Evolutionary conservation across 2,888 invertebrate species (phyloP).

Genomic region (Embidobia sp.): DNA sequence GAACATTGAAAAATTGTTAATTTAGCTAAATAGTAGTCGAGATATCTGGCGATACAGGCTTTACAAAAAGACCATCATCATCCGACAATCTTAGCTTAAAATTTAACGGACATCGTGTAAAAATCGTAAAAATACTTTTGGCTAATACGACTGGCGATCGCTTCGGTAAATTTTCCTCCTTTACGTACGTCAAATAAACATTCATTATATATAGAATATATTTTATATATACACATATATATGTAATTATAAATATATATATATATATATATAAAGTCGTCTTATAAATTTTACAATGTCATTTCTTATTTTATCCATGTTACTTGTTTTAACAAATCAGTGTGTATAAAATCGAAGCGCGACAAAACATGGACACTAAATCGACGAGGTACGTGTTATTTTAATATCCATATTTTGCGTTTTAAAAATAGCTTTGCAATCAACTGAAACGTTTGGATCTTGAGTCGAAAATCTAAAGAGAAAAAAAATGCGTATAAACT

Average conservation of each 20-base stretch:
- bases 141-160: slow-evolving; percentile 64
- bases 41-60: slow-evolving; percentile 63
- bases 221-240: slow-evolving; percentile 21
- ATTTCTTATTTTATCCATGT: slow-evolving; percentile 1
- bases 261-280: slow-evolving; percentile 10
- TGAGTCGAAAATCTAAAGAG: slow-evolving; percentile 26
- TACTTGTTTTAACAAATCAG: slow-evolving; percentile 5
- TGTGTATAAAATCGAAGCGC: slow-evolving; percentile 27
- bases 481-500: slow-evolving; percentile 47
- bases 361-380: slow-evolving; percentile 41
- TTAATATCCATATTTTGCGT: slow-evolving; percentile 30
- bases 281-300: slow-evolving; percentile 19
- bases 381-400: slow-evolving; percentile 13
- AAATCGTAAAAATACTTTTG: slow-evolving; percentile 67
- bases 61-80: slow-evolving; percentile 59
- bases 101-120: slow-evolving; percentile 64
- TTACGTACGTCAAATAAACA: slow-evolving; percentile 54
- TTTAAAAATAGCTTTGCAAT: slow-evolving; percentile 2
- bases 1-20: slow-evolving; percentile 65
- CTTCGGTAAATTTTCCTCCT: slow-evolving; percentile 53
- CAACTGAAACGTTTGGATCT: slow-evolving; percentile 27
- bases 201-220: slow-evolving; percentile 42
- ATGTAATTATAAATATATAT: slow-evolving; percentile 5
- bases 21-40: slow-evolving; percentile 65
- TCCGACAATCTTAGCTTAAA: slow-evolving; percentile 56